Percentiles rank a stretch among this genome's conserved stretches.
Conservation (phyloP, 1,140 invertebrate species). For the Parapsyche elsis region DNA sequence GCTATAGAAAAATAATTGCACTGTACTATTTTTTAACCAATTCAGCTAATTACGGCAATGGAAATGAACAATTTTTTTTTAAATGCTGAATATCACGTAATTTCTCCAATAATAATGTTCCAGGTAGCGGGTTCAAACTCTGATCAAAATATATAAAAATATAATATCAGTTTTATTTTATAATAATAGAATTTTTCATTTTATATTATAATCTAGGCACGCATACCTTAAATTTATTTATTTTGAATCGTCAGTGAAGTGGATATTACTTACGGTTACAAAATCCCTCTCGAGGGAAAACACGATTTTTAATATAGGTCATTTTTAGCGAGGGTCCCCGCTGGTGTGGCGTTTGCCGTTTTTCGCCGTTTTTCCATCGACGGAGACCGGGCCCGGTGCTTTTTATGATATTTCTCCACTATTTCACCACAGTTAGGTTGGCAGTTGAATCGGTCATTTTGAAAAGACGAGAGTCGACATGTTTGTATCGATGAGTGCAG, state of each 20-base stretch:
- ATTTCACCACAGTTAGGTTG: conserved; percentile 43
- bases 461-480: conserved; percentile 49
- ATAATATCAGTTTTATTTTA: no score
- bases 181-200: no score
- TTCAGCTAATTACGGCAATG: no score
- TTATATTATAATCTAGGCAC: no score
- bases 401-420: conserved; percentile 50
- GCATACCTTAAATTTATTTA: no score
- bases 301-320: conserved; percentile 29
- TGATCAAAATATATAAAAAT: no score
- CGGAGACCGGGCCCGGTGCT: conserved; percentile 24
- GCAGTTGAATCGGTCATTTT: conserved; percentile 50
- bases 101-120: no score
- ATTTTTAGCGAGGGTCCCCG: conserved; percentile 12
- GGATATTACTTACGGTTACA: conserved; percentile 25
- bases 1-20: no score
- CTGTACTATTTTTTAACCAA: no score
- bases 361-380: conserved; percentile 11
- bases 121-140: no score
- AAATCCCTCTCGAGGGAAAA: neutral
- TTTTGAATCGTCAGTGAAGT: neutral
- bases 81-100: no score
- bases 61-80: no score
- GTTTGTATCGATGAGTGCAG: conserved; percentile 41
- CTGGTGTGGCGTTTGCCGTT: neutral